Evolutionary conservation across 2,888 invertebrate genomes (phyloP).

Genomic region (Drosophila putrida): DNA sequence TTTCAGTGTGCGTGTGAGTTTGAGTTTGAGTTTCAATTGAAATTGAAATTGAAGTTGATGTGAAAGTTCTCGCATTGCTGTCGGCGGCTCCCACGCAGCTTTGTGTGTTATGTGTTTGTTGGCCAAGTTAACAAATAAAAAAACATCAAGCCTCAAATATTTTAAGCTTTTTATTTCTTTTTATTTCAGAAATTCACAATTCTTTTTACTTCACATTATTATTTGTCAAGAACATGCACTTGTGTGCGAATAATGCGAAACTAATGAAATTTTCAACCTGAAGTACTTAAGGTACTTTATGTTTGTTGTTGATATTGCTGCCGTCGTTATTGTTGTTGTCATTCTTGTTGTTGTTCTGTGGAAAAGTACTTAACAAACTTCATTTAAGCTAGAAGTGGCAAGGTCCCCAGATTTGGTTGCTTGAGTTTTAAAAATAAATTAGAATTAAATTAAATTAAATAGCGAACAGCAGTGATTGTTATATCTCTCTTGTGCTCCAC

Average conservation of each 20-base stretch:
- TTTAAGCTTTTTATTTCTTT: slow-evolving; percentile 28
- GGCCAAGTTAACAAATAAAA: slow-evolving; percentile 37
- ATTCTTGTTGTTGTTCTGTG: slow-evolving; percentile 37
- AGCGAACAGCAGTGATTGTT: slow-evolving; percentile 53
- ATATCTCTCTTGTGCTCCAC: slow-evolving; percentile 56
- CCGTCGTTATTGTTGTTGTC: slow-evolving; percentile 26
- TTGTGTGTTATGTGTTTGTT: slow-evolving; percentile 21
- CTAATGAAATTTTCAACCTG: slow-evolving; percentile 80
- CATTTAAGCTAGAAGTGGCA: slow-evolving; percentile 76
- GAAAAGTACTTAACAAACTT: slow-evolving; percentile 77
- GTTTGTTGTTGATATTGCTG: slow-evolving; percentile 30
- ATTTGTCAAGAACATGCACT: slow-evolving; percentile 49
- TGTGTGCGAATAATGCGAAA: slow-evolving; percentile 68
- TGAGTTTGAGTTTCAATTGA: slow-evolving; percentile 38
- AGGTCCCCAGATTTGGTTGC: slow-evolving; percentile 7
- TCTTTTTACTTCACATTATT: slow-evolving; percentile 23
- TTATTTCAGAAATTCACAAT: slow-evolving; percentile 26
- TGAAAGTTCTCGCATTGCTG: slow-evolving; percentile 37
- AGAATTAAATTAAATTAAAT: slow-evolving; percentile 67
- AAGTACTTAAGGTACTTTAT: slow-evolving; percentile 54
- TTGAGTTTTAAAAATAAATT: slow-evolving; percentile 58
- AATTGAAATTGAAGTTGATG: slow-evolving; percentile 12
- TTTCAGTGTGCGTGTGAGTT: slow-evolving; percentile 1
- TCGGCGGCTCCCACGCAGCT: slow-evolving; percentile 51
- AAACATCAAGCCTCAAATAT: slow-evolving; percentile 38